A percentile compares a stretch with the other conserved stretches of the same genome.
phyloP scores from a whole-genome alignment of 2,113 vertebrate genomes.

The Rhinogobius similis region DNA sequence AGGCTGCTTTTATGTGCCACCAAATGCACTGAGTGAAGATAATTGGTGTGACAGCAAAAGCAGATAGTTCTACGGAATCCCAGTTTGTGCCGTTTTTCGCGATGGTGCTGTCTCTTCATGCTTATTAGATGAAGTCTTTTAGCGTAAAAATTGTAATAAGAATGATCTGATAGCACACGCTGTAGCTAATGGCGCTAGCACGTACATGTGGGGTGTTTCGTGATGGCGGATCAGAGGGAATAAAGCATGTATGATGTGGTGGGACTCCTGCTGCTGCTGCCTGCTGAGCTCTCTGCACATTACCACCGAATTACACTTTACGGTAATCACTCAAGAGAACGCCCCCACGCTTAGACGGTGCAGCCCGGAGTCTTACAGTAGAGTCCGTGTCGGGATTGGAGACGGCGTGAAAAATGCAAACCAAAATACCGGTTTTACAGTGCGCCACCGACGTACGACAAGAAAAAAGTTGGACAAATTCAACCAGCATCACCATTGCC shows the following conservation, averaged over 20 bases:
- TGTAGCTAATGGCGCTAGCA: neutral
- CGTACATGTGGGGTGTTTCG: neutral
- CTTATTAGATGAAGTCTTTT: neutral
- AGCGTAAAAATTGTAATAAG: neutral
- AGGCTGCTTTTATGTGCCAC: neutral
- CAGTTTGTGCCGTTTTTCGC: neutral
- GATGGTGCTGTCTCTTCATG: neutral
- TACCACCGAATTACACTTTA: slow-evolving; percentile 1
- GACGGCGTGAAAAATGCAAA: neutral
- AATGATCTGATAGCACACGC: neutral
- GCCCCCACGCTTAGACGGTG: neutral
- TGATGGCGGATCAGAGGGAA: slow-evolving; percentile 3
- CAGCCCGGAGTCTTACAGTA: neutral
- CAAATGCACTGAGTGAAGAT: neutral
- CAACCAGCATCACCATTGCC: too few species aligned
- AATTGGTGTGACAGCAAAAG: neutral
- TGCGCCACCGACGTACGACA: too few species aligned
- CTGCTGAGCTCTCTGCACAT: slow-evolving; percentile 3
- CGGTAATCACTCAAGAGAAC: neutral
- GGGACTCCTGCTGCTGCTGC: neutral
- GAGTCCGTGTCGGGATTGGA: neutral
- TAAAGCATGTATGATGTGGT: neutral
- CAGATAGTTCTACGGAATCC: neutral
- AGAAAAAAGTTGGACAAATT: too few species aligned
- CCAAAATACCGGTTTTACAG: neutral